These are phyloP conservation scores for Lepus europaeus DNA, from an alignment of 2,113 vertebrate species.

Conservation along the genomic window DNA sequence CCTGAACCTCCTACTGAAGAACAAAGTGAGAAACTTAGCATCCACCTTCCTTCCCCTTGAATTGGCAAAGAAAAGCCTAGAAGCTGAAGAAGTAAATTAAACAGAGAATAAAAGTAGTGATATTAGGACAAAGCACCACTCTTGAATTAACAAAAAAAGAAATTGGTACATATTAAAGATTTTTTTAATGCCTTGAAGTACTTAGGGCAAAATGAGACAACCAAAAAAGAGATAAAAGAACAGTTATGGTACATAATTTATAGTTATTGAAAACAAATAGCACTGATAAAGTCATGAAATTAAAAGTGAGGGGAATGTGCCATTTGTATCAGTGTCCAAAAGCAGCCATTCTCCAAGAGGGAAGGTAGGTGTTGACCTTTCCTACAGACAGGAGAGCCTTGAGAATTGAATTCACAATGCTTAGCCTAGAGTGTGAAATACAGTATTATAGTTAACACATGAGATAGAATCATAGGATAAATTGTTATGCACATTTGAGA, in stretches of 20 bases:
- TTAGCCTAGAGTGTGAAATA: neutral
- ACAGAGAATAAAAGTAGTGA: constrained; percentile 10
- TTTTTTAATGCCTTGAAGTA: neutral
- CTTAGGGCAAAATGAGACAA: neutral
- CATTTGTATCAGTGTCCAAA: neutral
- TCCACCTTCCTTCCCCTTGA: neutral
- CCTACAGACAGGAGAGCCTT: neutral
- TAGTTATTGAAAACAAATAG: neutral
- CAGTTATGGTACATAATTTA: neutral
- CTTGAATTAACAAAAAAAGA: neutral
- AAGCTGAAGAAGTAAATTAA: neutral
- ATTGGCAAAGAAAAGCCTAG: neutral
- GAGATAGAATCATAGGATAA: neutral
- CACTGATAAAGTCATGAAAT: neutral
- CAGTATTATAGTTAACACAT: neutral
- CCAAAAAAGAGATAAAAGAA: constrained; percentile 19
- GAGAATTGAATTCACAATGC: neutral
- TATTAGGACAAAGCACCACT: neutral
- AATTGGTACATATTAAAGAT: neutral
- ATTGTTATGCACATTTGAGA: neutral
- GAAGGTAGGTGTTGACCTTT: neutral
- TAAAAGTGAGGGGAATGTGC: neutral
- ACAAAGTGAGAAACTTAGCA: neutral
- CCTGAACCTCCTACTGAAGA: neutral
- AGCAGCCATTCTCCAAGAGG: neutral